Percentiles rank a stretch among this genome's conserved stretches.
These are phyloP conservation scores for Campylomormyrus numenius DNA, from an alignment of 2,113 vertebrate species.

Conservation along the genomic window DNA sequence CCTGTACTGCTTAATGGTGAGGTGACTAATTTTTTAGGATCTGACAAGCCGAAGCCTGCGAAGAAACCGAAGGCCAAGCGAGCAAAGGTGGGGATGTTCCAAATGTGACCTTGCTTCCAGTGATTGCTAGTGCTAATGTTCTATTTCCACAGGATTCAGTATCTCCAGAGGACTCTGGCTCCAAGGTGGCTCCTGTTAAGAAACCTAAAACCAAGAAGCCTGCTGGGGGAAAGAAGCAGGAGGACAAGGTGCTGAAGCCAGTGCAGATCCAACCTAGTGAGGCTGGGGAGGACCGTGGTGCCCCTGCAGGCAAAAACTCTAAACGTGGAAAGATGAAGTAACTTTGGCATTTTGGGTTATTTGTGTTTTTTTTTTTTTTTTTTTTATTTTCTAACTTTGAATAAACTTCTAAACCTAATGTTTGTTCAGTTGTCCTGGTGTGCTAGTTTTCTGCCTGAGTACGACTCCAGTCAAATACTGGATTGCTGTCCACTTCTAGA, in stretches of 20 bases:
- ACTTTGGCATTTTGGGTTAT: neutral
- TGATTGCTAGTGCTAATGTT: neutral
- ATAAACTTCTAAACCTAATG: neutral
- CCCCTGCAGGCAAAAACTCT: neutral
- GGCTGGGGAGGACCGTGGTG: neutral
- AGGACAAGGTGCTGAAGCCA: constrained; percentile 21
- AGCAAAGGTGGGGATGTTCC: neutral
- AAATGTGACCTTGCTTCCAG: neutral
- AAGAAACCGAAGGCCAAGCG: constrained; percentile 36
- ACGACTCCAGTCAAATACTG: neutral
- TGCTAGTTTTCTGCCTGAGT: neutral
- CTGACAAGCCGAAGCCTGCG: constrained; percentile 15
- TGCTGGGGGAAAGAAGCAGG: neutral
- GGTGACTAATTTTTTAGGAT: neutral
- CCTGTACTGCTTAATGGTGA: neutral
- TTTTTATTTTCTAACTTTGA: neutral
- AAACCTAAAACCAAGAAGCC: constrained; percentile 51
- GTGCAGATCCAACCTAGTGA: neutral
- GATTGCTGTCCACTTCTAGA: neutral
- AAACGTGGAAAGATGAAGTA: neutral
- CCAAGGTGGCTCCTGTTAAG: constrained; percentile 50
- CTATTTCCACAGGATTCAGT: constrained; percentile 27
- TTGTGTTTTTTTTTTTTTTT: neutral
- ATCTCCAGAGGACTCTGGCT: neutral
- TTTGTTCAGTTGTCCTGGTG: neutral